These are phyloP conservation scores for Drosophila malerkotliana DNA, from an alignment of 1,140 invertebrate genomes.

Conservation along the genomic window DNA sequence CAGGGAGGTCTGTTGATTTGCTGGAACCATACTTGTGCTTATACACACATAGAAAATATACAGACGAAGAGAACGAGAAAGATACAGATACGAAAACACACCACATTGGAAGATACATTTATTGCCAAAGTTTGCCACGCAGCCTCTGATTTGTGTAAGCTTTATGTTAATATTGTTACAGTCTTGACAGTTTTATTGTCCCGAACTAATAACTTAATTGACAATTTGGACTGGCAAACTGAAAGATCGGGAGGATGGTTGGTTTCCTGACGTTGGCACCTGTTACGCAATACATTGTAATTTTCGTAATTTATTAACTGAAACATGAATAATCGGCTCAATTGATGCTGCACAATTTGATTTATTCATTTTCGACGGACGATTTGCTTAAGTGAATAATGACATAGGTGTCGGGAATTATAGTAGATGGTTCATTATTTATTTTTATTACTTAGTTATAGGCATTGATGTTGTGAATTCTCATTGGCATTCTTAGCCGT, in stretches of 20 bases:
- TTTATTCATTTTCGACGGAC: conserved; percentile 35
- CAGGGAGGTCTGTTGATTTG: conserved; percentile 64
- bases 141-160: conserved; percentile 29
- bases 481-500: not conserved
- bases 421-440: not conserved
- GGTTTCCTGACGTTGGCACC: conserved; percentile 22
- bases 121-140: conserved; percentile 47
- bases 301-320: conserved; percentile 34
- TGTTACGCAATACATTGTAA: conserved; percentile 20
- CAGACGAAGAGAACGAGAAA: not conserved
- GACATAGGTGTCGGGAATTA: not conserved
- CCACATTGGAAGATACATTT: conserved; percentile 38
- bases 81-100: not conserved
- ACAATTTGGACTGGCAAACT: conserved; percentile 34
- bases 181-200: conserved; percentile 72
- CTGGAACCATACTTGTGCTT: conserved; percentile 14
- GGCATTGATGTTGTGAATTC: not conserved
- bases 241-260: not conserved
- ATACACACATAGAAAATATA: not conserved
- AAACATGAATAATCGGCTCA: conserved; percentile 39
- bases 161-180: conserved; percentile 68
- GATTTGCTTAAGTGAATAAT: conserved; percentile 12
- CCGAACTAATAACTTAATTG: conserved; percentile 71
- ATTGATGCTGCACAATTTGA: conserved; percentile 52
- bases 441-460: not conserved